Evolutionary conservation across 2,888 invertebrate genomes (phyloP), one percentile per base, ranked within the genome.

Genomic region (Acanthosepion lycidas): DNA sequence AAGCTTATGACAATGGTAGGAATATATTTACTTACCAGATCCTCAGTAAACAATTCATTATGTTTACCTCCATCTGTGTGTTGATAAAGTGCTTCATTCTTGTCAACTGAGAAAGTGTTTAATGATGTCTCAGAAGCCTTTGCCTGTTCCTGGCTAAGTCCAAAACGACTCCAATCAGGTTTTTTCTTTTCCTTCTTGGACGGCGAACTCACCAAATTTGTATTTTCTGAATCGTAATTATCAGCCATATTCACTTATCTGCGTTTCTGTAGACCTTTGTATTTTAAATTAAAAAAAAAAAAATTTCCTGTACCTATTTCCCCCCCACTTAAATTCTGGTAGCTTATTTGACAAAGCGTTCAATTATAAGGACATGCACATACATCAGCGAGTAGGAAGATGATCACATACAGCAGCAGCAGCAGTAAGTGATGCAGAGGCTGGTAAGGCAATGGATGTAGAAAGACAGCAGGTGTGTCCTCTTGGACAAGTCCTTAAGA

Each of bases 1-100:
- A 59, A 59, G 59, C 1, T 5, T 59, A 59, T 6, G 20, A 59
- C 20, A 59, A 93, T 3, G n/a, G 51, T 51, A 26, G 28, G 12
- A 15, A n/a, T n/a, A 28, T 6, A 93, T 33, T 51, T 49, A 94
- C 97, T 97, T 97, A 99, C 99, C 98, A 98, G 98, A 98, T 99
- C 98, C 97, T 99, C 99, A 53, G 99, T 98, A 97, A 99, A 99
- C 95, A 99, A 98, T 98, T 99, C 99, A 97, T 99, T 99, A 51
- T 98, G 98, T 95, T 99, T 96, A 49, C 96, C 96, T 6, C 95
- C 94, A 92, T 96, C 96, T 20, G 96, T 95, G 18, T 96, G 95
- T 93, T 96, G 96, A 95, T 96, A 96, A 92, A 96, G 96, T n/a
- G 64, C 95, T n/a, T 95, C 95, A 42, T 96, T 96, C 33, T 53